A percentile compares a stretch with the other conserved stretches of the same genome.
Evolutionary conservation across 1,140 invertebrate species (phyloP).

Genomic region (Drosophila asahinai): DNA sequence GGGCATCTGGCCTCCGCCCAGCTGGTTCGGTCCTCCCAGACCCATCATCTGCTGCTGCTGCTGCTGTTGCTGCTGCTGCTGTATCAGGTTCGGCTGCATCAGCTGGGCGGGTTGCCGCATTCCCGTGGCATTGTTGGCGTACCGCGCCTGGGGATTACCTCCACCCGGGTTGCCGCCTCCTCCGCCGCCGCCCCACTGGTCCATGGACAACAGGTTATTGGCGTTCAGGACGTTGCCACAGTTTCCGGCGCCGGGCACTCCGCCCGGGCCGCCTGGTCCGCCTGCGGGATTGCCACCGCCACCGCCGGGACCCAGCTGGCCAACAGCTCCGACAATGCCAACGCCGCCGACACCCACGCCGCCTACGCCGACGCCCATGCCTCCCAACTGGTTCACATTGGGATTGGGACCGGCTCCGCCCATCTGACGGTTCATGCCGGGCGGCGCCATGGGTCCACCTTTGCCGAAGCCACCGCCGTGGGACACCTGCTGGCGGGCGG

Average conservation of each 20-base stretch:
- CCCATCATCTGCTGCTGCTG: conserved; percentile 84
- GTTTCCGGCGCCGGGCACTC: conserved; percentile 49
- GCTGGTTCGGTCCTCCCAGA: conserved; percentile 66
- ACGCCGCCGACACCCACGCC: conserved; percentile 49
- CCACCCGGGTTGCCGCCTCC: conserved; percentile 34
- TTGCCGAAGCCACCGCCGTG: conserved; percentile 89
- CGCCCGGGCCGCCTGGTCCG: conserved; percentile 37
- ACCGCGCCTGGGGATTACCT: conserved; percentile 57
- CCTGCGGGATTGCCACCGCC: conserved; percentile 55
- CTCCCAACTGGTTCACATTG: conserved; percentile 62
- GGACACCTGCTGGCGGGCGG: conserved; percentile 92
- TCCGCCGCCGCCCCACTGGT: conserved; percentile 87
- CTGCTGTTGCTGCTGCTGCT: conserved; percentile 77
- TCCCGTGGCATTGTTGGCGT: conserved; percentile 64
- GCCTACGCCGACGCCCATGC: conserved; percentile 61
- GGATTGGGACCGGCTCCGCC: conserved; percentile 63
- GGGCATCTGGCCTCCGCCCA: conserved; percentile 76
- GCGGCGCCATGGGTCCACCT: conserved; percentile 89
- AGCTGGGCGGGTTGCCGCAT: conserved; percentile 86
- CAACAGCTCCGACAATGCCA: conserved; percentile 42
- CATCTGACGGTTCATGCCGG: conserved; percentile 87
- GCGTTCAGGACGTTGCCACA: conserved; percentile 65
- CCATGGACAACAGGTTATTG: conserved; percentile 88
- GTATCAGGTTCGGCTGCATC: conserved; percentile 67
- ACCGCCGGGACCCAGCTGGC: conserved; percentile 24